phyloP scores from a whole-genome alignment of 2,797 vertebrate species.

The Morus bassanus region DNA sequence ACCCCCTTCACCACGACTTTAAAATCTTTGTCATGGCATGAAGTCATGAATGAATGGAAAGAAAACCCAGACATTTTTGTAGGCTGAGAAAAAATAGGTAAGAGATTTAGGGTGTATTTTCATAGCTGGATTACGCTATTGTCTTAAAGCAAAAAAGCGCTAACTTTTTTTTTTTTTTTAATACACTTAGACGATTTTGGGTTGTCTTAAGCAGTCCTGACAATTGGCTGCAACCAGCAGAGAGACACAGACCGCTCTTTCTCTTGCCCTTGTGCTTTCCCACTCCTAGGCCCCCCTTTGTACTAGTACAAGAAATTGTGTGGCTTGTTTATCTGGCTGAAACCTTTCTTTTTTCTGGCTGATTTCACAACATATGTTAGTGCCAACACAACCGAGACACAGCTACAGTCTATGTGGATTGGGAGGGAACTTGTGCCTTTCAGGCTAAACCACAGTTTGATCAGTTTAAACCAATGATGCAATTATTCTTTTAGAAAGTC shows the following conservation, averaged over 20 bases:
- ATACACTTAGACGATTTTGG: background rate
- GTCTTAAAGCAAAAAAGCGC: background rate
- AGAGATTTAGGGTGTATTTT: background rate
- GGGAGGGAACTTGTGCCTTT: background rate
- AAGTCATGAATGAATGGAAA: background rate
- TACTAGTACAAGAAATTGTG: background rate
- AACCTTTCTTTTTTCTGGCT: background rate
- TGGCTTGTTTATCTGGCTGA: background rate
- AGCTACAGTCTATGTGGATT: background rate
- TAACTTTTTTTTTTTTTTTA: too few species aligned
- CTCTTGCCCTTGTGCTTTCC: background rate
- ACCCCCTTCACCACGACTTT: background rate
- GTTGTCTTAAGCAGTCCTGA: background rate
- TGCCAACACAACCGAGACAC: background rate
- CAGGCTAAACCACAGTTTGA: background rate
- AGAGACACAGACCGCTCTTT: background rate
- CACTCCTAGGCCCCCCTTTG: rapidly evolving
- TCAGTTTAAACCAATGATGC: background rate
- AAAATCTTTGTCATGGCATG: background rate
- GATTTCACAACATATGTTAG: background rate
- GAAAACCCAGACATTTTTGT: background rate
- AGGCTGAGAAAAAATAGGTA: background rate
- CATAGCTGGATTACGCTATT: background rate
- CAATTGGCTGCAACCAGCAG: background rate
- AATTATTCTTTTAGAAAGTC: background rate